Evolutionary conservation across 2,888 invertebrate species (phyloP).

Genomic region (Drosophila subquinaria): DNA sequence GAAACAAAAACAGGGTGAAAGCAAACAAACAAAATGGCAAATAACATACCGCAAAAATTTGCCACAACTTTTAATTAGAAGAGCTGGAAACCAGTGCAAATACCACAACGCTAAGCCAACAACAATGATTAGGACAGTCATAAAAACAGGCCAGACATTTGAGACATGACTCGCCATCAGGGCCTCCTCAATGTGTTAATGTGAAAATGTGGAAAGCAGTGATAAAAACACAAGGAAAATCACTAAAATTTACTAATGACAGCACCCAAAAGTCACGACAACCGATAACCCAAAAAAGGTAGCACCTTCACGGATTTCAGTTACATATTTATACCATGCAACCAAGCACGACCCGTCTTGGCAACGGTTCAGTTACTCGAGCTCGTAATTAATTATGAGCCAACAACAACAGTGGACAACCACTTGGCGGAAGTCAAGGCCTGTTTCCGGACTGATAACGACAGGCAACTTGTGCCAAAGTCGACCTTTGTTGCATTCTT

Average conservation of each 20-base stretch:
- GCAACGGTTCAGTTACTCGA: slow-evolving; percentile 10
- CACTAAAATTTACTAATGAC: slow-evolving; percentile 52
- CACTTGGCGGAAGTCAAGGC: slow-evolving; percentile 24
- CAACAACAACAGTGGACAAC: slow-evolving; percentile 12
- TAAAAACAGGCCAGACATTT: slow-evolving; percentile 18
- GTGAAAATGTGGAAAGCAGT: slow-evolving; percentile 27
- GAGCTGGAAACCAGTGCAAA: slow-evolving; percentile 32
- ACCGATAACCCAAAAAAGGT: not conserved
- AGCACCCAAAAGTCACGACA: slow-evolving; percentile 22
- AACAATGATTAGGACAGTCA: slow-evolving; percentile 3
- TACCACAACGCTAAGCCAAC: slow-evolving; percentile 21
- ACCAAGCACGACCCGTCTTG: not conserved
- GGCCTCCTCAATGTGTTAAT: slow-evolving; percentile 1
- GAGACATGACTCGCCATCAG: not conserved
- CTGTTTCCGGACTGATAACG: slow-evolving; percentile 55
- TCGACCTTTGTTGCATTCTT: slow-evolving; percentile 33
- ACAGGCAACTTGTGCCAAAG: slow-evolving; percentile 19
- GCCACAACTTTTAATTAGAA: slow-evolving; percentile 70
- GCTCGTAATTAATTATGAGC: slow-evolving; percentile 60
- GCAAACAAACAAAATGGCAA: slow-evolving; percentile 36
- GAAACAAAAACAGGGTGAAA: not conserved
- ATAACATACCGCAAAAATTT: slow-evolving; percentile 51
- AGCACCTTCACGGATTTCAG: not conserved
- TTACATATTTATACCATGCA: not conserved
- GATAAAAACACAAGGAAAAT: slow-evolving; percentile 26